These are phyloP conservation scores for Syngnathus rostellatus DNA, from an alignment of 2,797 vertebrate species.

Conservation along the genomic window DNA sequence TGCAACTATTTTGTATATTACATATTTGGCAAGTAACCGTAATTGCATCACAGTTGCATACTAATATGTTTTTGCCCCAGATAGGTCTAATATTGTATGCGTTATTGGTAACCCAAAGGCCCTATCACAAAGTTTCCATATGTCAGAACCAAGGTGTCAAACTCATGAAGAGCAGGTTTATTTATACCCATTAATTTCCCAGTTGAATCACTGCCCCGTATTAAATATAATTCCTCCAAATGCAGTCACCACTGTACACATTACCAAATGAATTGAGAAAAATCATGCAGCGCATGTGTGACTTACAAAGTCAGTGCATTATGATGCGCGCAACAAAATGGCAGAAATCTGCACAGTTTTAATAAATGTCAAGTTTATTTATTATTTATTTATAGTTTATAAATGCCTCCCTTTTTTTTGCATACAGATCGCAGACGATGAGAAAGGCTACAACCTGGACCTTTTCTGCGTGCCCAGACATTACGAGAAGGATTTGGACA, in stretches of 20 bases:
- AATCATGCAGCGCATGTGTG: too few relatives aligned
- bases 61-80: too few relatives aligned
- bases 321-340: neutral
- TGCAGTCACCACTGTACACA: neutral
- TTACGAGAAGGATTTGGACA: slow-evolving; percentile 74
- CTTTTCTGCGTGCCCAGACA: slow-evolving; percentile 77
- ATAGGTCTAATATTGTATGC: too few relatives aligned
- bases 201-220: neutral
- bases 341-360: neutral
- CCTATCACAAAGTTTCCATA: neutral
- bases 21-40: too few relatives aligned
- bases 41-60: too few relatives aligned
- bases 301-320: neutral
- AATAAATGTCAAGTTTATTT: too few relatives aligned
- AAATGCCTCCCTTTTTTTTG: neutral
- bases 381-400: too few relatives aligned
- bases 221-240: neutral
- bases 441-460: slow-evolving; percentile 67
- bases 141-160: neutral
- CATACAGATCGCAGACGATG: slow-evolving; percentile 69
- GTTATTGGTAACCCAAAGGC: too few relatives aligned
- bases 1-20: too few relatives aligned
- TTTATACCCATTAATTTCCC: neutral
- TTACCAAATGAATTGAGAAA: neutral
- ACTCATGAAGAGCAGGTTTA: neutral